Percentiles rank a stretch among this genome's conserved stretches.
Evolutionary conservation across 2,113 vertebrate genomes (phyloP).

Genomic region (Condylura cristata): DNA sequence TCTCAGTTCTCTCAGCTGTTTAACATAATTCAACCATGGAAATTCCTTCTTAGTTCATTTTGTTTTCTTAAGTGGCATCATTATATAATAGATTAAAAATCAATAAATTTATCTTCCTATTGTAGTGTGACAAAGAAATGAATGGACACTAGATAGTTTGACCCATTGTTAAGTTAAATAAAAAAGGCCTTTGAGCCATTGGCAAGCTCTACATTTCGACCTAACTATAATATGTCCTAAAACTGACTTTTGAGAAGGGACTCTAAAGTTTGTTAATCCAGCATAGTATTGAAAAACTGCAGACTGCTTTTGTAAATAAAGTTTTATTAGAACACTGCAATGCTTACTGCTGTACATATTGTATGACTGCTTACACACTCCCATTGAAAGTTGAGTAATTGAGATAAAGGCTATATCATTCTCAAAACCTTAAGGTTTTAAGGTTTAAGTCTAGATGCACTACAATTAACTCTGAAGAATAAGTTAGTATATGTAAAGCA

Average conservation of each 20-base stretch:
- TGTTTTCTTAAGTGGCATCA: background rate
- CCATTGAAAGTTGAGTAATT: background rate
- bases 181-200: background rate
- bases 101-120: background rate
- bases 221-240: background rate
- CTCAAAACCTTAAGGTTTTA: background rate
- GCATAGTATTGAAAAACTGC: background rate
- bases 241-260: background rate
- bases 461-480: background rate
- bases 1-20: background rate
- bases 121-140: background rate
- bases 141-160: background rate
- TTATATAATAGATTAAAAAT: conserved; percentile 26
- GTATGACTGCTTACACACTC: background rate
- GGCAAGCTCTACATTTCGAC: background rate
- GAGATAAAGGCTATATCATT: background rate
- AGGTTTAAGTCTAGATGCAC: background rate
- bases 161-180: background rate
- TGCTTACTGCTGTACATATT: background rate
- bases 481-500: background rate
- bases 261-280: background rate
- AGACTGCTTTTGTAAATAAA: conserved; percentile 18
- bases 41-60: background rate
- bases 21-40: background rate
- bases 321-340: background rate